Evolutionary conservation across 1,140 invertebrate genomes (phyloP), one percentile per base, ranked within the genome.

Genomic region (Varroa destructor): DNA sequence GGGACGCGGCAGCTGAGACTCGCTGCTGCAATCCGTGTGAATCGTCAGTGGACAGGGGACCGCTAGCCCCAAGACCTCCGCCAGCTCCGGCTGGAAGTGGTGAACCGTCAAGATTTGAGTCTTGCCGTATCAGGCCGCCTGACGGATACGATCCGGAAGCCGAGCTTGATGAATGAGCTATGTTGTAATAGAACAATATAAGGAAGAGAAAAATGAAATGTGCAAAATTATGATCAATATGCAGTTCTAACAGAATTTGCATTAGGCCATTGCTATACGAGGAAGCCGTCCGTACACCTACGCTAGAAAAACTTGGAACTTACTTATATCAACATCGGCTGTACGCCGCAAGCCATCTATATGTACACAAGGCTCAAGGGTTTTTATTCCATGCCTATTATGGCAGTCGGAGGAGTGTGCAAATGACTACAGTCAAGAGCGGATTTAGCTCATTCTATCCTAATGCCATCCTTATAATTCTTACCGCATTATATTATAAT

Each of bases 101-200:
- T 14, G 61, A 67, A 37, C 46, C 46, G 46, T 67, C 61, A 40
- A 46, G 46, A 67, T 67, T 67, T 2, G 61, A 67, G 40, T 67
- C 61, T 46, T 67, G 61, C 2, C 61, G 61, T 67, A 67, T 12
- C 5, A 67, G 46, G 8, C 46, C 46, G 46, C 46, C 37, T 12
- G 61, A 67, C 40, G 40, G 40, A 46, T 67, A 67, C 61, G 61
- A 67, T 67, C 61, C 61, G 61, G 61, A 67, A n/a, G 61, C 36
- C 61, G 61, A 67, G 14, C 61, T 46, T 43, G 61, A 43, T 67
- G 61, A 67, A 40, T 67, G 61, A 67, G 61, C 61, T 67, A 37
- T 67, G 40, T 14, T 37, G 61, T n/a, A 40, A 67, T 4, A 4
- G 12, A 36, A 40, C 61, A 51, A 51, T 51, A 51, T 3, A 67